Percentiles rank a stretch among this genome's conserved stretches.
phyloP scores from a whole-genome alignment of 2,797 vertebrate genomes.

The Spinibarbus caldwelli region DNA sequence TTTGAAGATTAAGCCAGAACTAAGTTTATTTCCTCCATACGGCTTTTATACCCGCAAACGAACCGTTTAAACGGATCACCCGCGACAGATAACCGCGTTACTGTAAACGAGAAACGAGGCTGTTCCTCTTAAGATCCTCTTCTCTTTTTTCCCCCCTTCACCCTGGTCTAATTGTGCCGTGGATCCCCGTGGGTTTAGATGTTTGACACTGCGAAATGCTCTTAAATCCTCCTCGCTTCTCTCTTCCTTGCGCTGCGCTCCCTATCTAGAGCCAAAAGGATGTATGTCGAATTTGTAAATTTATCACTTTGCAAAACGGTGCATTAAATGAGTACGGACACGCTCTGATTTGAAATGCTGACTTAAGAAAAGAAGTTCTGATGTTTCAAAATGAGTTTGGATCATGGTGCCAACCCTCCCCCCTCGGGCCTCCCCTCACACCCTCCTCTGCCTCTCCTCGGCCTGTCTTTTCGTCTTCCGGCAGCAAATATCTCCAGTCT shows the following conservation, averaged over 20 bases:
- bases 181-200: slow-evolving; percentile 85
- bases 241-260: slow-evolving; percentile 73
- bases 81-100: slow-evolving; percentile 84
- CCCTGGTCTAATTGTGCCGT: slow-evolving; percentile 81
- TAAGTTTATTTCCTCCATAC: slow-evolving; percentile 85
- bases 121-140: slow-evolving; percentile 78
- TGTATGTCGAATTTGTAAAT: slow-evolving; percentile 88
- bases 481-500: slow-evolving; percentile 52
- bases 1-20: slow-evolving; percentile 87
- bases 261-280: slow-evolving; percentile 79
- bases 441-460: slow-evolving; percentile 17
- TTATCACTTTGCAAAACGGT: slow-evolving; percentile 85
- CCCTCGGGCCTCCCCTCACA: slow-evolving; percentile 53
- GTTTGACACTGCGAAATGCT: slow-evolving; percentile 85
- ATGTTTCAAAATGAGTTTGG: slow-evolving; percentile 79
- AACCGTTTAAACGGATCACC: slow-evolving; percentile 87
- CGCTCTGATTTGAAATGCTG: slow-evolving; percentile 84
- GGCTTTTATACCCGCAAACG: slow-evolving; percentile 85
- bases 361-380: slow-evolving; percentile 84
- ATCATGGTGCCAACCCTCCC: slow-evolving; percentile 70
- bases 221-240: slow-evolving; percentile 82
- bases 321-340: slow-evolving; percentile 85
- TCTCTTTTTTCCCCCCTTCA: slow-evolving; percentile 60
- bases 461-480: slow-evolving; percentile 35
- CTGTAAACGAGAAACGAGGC: slow-evolving; percentile 80